Conservation (phyloP, 2,113 vertebrate species). For the Passer domesticus region DNA sequence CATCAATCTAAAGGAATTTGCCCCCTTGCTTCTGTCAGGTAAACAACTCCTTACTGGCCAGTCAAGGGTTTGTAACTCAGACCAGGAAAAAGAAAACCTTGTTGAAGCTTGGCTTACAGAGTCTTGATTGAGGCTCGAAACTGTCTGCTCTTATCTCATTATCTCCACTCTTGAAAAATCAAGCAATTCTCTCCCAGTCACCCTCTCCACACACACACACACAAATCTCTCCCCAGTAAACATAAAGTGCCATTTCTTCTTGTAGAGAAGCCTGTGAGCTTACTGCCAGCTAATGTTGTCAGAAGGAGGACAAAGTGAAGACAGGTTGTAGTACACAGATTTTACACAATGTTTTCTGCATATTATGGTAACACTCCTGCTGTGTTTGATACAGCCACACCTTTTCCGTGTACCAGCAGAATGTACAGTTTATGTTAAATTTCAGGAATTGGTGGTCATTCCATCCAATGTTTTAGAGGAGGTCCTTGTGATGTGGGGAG, state of each 20-base stretch:
- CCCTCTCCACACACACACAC: neutral
- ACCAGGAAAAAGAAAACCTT: neutral
- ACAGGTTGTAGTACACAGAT: neutral
- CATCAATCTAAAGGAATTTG: constrained; percentile 63
- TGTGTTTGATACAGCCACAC: neutral
- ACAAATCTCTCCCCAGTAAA: neutral
- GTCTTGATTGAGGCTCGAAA: neutral
- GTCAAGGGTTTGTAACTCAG: neutral
- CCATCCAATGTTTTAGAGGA: neutral
- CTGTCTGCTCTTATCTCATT: neutral
- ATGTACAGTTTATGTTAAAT: neutral
- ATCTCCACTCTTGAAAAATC: neutral
- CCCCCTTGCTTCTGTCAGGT: constrained; percentile 55
- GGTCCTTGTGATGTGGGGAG: neutral
- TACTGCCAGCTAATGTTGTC: neutral
- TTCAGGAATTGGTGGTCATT: neutral
- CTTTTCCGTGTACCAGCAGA: neutral
- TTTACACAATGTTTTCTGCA: neutral
- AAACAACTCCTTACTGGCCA: constrained; percentile 41
- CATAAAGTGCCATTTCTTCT: neutral
- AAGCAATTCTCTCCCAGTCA: neutral
- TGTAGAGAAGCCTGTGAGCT: neutral
- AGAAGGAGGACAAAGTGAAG: neutral
- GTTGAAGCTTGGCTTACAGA: neutral
- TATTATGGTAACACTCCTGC: neutral